Percentiles rank a stretch among this genome's conserved stretches.
These are phyloP conservation scores for Zaprionus taronus DNA, from an alignment of 1,140 invertebrate genomes.

Conservation along the genomic window DNA sequence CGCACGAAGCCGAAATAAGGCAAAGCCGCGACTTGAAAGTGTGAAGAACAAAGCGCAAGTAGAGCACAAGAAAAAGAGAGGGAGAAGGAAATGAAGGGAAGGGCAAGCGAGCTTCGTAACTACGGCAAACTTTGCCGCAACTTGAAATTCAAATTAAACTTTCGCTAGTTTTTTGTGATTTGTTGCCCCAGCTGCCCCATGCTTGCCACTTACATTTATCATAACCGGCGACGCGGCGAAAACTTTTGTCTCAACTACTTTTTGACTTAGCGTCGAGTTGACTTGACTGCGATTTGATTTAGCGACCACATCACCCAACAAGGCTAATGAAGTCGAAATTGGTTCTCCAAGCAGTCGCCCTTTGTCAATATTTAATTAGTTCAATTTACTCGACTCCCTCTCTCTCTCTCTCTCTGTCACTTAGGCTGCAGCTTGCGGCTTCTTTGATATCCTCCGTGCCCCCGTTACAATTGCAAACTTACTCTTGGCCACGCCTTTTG, in stretches of 20 bases:
- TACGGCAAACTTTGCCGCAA: constrained; percentile 61
- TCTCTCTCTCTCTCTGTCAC: not conserved
- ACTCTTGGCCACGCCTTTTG: not conserved
- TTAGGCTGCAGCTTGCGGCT: constrained; percentile 14
- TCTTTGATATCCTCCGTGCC: constrained; percentile 6
- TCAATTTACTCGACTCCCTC: constrained; percentile 50
- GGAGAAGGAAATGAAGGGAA: not conserved
- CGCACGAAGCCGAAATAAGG: constrained; percentile 31
- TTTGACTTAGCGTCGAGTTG: constrained; percentile 12
- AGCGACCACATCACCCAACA: not conserved
- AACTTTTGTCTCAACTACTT: constrained; percentile 35
- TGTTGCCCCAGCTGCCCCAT: constrained; percentile 38
- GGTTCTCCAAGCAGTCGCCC: constrained; percentile 16
- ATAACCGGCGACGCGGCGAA: constrained; percentile 47
- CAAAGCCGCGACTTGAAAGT: constrained; percentile 38
- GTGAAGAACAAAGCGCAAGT: constrained; percentile 17
- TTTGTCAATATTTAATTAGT: constrained; percentile 79
- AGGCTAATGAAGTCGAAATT: constrained; percentile 60
- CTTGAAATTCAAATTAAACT: constrained; percentile 82
- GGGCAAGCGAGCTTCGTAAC: constrained; percentile 5
- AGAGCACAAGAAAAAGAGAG: not conserved
- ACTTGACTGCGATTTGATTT: constrained; percentile 14
- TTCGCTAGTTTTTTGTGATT: constrained; percentile 69
- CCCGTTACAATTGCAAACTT: too few species aligned
- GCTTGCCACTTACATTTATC: constrained; percentile 57